Evolutionary conservation across 2,797 vertebrate genomes (phyloP).

Genomic region (Trachops cirrhosus): DNA sequence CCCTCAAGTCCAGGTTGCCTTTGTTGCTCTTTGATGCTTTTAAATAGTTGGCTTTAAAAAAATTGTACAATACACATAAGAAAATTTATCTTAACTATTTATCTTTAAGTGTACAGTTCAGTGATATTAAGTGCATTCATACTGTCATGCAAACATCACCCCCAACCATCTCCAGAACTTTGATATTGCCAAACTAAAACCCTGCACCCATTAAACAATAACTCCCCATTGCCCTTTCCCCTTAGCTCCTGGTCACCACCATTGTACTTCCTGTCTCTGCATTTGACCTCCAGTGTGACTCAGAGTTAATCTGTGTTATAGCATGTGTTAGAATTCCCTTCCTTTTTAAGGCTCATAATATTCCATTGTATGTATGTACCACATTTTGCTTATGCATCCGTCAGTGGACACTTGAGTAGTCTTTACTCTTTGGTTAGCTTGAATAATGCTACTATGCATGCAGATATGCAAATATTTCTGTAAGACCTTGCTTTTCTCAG

Average conservation of each 20-base stretch:
- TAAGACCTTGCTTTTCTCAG: neutral
- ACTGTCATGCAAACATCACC: neutral
- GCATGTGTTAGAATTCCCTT: neutral
- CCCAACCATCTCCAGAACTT: neutral
- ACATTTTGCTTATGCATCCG: neutral
- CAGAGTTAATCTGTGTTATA: neutral
- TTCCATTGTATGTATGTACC: neutral
- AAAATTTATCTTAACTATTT: neutral
- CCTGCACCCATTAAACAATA: neutral
- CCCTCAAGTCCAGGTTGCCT: neutral
- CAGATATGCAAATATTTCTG: neutral
- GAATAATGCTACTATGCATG: neutral
- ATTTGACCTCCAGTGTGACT: neutral
- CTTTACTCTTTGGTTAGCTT: neutral
- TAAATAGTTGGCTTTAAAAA: neutral
- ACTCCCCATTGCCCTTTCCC: neutral
- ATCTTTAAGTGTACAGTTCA: neutral
- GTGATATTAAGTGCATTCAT: neutral
- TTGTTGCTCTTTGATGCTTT: conserved; percentile 15
- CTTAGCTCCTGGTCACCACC: neutral
- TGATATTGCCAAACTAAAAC: neutral
- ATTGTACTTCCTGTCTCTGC: neutral
- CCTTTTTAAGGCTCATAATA: neutral
- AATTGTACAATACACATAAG: neutral
- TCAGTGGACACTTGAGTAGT: neutral